A percentile compares a stretch with the other conserved stretches of the same genome.
Evolutionary conservation across 2,888 invertebrate genomes (phyloP).

Genomic region (Diarsia rubi): DNA sequence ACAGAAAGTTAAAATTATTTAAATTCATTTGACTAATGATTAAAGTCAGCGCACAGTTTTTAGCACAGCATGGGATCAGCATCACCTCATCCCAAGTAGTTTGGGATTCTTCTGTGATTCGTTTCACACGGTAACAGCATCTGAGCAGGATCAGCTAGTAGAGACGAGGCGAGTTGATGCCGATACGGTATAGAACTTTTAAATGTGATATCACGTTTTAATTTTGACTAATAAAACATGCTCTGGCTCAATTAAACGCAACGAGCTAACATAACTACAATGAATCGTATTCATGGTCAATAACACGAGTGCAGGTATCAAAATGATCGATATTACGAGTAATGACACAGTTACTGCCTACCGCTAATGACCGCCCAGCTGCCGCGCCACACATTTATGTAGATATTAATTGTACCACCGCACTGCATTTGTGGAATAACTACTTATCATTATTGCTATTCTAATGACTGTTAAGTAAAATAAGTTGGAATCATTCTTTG

Average conservation of each 20-base stretch:
- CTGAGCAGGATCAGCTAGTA: not conserved
- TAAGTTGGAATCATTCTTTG: not conserved
- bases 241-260: not conserved
- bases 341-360: constrained; percentile 29
- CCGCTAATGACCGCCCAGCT: constrained; percentile 39
- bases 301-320: constrained; percentile 21
- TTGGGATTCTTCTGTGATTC: not conserved
- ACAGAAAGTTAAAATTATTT: not conserved
- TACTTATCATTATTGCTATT: constrained; percentile 20
- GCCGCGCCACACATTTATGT: constrained; percentile 14
- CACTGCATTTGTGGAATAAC: constrained; percentile 33
- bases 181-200: not conserved
- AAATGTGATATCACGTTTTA: not conserved
- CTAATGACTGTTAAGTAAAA: no score
- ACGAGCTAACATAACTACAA: constrained; percentile 5
- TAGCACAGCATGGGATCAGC: not conserved
- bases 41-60: not conserved
- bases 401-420: constrained; percentile 29
- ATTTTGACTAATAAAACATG: not conserved
- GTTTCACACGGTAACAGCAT: not conserved
- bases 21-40: not conserved
- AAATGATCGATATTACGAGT: constrained; percentile 31
- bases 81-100: not conserved
- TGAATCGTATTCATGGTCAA: constrained; percentile 2
- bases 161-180: not conserved